phyloP scores from a whole-genome alignment of 2,113 vertebrate genomes.

The Xenopus laevis region DNA sequence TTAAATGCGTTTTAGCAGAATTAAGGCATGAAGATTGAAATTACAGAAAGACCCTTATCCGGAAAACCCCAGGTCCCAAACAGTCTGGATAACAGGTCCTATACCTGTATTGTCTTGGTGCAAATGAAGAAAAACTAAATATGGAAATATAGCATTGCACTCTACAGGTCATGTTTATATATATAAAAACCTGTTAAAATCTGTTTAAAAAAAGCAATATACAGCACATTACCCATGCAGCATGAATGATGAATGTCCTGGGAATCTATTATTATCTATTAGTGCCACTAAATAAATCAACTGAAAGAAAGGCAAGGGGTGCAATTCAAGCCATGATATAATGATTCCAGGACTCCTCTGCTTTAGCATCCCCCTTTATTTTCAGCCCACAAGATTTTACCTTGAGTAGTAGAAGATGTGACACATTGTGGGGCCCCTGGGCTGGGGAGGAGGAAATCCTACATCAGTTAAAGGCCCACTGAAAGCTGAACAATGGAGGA shows the following conservation, averaged over 20 bases:
- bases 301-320: neutral
- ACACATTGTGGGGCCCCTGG: slow-evolving; percentile 34
- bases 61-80: too few relatives aligned
- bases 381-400: slow-evolving; percentile 7
- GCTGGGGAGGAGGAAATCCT: slow-evolving; percentile 38
- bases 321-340: too few relatives aligned
- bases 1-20: too few relatives aligned
- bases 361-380: neutral
- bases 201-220: too few relatives aligned
- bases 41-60: too few relatives aligned
- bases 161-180: too few relatives aligned
- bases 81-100: too few relatives aligned
- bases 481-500: slow-evolving; percentile 35
- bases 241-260: neutral
- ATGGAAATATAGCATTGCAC: too few relatives aligned
- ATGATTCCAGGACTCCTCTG: neutral
- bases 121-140: too few relatives aligned
- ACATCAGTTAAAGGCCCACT: slow-evolving; percentile 37
- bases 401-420: slow-evolving; percentile 19
- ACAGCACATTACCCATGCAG: neutral
- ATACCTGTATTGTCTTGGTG: too few relatives aligned
- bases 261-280: neutral
- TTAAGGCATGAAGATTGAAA: too few relatives aligned
- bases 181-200: too few relatives aligned
- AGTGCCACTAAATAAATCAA: neutral